Percentiles rank a stretch among this genome's conserved stretches.
Conservation (phyloP, 1,140 invertebrate genomes). For the Drosophila lini region DNA sequence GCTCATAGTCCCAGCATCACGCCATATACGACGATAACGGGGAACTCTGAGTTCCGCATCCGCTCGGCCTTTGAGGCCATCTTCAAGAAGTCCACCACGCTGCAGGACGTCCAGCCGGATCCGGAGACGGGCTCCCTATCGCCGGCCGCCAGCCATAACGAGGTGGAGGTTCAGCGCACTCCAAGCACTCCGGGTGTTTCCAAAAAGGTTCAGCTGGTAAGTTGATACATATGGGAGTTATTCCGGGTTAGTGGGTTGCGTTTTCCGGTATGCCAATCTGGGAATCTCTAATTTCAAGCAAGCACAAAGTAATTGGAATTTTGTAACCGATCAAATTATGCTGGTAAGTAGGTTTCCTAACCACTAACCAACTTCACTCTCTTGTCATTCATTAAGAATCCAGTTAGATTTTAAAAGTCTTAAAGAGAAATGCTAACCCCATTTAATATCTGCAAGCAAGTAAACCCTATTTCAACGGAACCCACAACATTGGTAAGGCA, state of each 20-base stretch:
- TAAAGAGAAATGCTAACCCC: conserved; percentile 35
- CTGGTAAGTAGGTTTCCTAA: conserved; percentile 58
- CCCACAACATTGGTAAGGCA: conserved; percentile 18
- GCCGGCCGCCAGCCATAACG: conserved; percentile 67
- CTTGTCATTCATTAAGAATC: not conserved
- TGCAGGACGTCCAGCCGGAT: conserved; percentile 92
- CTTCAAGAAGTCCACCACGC: conserved; percentile 92
- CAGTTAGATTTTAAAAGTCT: conserved; percentile 8
- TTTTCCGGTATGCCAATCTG: not conserved
- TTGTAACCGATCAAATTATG: conserved; percentile 74
- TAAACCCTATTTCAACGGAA: conserved; percentile 64
- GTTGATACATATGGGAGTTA: conserved; percentile 50
- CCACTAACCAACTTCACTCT: not conserved
- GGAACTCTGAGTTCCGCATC: conserved; percentile 91
- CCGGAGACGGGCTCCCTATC: conserved; percentile 85
- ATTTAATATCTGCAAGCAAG: conserved; percentile 77
- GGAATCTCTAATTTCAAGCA: conserved; percentile 60
- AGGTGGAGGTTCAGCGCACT: conserved; percentile 75
- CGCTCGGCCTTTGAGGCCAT: conserved; percentile 95
- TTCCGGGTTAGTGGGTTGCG: not conserved
- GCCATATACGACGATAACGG: conserved; percentile 93
- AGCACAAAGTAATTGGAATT: conserved; percentile 77
- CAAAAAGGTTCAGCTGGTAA: conserved; percentile 96
- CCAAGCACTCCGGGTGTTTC: conserved; percentile 90
- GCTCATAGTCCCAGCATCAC: conserved; percentile 89